phyloP scores from a whole-genome alignment of 2,113 vertebrate genomes.

The Polyodon spathula region DNA sequence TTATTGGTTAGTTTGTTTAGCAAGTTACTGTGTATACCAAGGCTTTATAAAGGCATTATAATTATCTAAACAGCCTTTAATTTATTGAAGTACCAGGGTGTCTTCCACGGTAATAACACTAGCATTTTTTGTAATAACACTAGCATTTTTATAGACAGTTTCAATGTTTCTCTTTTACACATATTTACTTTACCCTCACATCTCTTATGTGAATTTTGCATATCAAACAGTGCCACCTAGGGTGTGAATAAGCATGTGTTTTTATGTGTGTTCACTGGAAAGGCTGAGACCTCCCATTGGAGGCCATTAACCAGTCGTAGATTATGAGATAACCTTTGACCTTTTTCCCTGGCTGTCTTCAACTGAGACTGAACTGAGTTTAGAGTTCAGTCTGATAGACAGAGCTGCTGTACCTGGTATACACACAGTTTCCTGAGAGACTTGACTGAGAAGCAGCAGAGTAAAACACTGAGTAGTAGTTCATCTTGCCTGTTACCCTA shows the following conservation, averaged over 20 bases:
- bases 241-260: conserved; percentile 1
- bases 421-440: conserved; percentile 12
- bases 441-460: conserved; percentile 23
- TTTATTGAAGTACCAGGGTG: no score
- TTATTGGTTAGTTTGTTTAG: no score
- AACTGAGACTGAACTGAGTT: no score
- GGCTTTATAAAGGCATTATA: neutral
- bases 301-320: no score
- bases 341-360: no score
- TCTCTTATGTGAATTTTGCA: conserved; percentile 1
- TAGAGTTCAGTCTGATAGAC: neutral
- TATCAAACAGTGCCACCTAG: neutral
- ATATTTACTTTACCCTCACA: conserved; percentile 33
- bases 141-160: no score
- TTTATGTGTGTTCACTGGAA: conserved; percentile 8
- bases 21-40: no score
- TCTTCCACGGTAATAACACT: no score
- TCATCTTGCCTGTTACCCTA: conserved; percentile 47
- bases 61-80: no score
- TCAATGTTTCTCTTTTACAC: conserved; percentile 15
- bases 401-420: conserved; percentile 17
- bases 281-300: no score
- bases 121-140: no score
- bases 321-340: no score
- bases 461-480: conserved; percentile 28